These are phyloP conservation scores for Sus cebifrons DNA, from an alignment of 2,797 vertebrate genomes.

Conservation along the genomic window DNA sequence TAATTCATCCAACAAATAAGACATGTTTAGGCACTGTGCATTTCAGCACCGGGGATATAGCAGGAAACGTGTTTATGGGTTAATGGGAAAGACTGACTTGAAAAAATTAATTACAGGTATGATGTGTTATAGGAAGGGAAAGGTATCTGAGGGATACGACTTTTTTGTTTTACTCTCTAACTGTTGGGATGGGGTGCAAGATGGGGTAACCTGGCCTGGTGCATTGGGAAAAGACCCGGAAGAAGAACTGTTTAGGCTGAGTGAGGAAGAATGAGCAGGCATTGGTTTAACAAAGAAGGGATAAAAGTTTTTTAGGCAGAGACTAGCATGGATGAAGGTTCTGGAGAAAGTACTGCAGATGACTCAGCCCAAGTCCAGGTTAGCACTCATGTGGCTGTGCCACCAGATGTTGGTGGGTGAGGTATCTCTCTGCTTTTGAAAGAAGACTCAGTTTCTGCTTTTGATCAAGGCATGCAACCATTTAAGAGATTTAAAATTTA, in stretches of 20 bases:
- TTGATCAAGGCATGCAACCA: background rate
- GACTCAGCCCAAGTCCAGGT: background rate
- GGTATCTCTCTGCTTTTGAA: background rate
- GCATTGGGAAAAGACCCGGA: background rate
- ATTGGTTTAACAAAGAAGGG: background rate
- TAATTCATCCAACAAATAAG: background rate
- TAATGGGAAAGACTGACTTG: conserved; percentile 24
- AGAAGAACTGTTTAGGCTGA: background rate
- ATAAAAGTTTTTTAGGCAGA: background rate
- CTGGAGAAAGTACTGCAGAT: background rate
- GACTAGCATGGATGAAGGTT: background rate
- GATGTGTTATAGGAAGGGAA: background rate
- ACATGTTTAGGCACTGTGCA: background rate
- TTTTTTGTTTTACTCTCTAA: background rate
- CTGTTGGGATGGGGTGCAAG: background rate
- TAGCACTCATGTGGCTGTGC: background rate
- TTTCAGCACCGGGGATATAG: background rate
- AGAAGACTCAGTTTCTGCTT: conserved; percentile 40
- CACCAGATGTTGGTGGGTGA: background rate
- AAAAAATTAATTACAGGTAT: background rate
- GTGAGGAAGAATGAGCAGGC: background rate
- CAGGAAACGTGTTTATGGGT: conserved; percentile 7
- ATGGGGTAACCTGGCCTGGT: background rate
- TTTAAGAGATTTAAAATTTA: background rate
- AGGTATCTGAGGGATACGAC: background rate